Conservation (phyloP, 2,888 invertebrate species). For the Lomographa bimaculata region DNA sequence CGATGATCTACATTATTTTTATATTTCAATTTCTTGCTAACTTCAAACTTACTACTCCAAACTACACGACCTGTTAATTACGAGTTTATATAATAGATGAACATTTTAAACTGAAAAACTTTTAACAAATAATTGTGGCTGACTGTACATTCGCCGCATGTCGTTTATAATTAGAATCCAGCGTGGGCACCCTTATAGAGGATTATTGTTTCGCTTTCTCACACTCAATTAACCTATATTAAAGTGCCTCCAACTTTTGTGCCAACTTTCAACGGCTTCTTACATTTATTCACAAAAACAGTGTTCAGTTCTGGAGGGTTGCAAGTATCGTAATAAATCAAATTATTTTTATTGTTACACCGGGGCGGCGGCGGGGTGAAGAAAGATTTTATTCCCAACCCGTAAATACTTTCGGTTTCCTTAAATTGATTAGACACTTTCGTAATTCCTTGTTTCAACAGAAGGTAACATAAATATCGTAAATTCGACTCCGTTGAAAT, state of each 20-base stretch:
- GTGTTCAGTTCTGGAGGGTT: constrained; percentile 7
- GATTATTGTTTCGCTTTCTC: constrained; percentile 45
- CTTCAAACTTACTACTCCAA: too few species aligned
- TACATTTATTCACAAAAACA: constrained; percentile 10
- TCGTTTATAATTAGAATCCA: constrained; percentile 26
- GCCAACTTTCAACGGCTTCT: constrained; percentile 26
- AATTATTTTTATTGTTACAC: constrained; percentile 30
- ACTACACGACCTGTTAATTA: too few species aligned
- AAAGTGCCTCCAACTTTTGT: constrained; percentile 14
- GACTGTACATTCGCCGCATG: background rate
- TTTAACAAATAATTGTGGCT: too few species aligned
- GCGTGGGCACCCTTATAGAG: constrained; percentile 41
- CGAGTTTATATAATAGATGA: too few species aligned
- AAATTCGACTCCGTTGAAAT: constrained; percentile 29
- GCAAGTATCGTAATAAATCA: constrained; percentile 16
- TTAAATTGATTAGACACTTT: constrained; percentile 46
- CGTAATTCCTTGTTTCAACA: constrained; percentile 41
- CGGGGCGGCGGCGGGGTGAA: constrained; percentile 8
- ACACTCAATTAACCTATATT: constrained; percentile 40
- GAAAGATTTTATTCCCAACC: constrained; percentile 30
- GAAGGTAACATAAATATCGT: constrained; percentile 38
- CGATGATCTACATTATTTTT: too few species aligned
- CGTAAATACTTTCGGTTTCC: constrained; percentile 39
- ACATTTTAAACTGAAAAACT: too few species aligned
- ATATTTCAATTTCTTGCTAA: too few species aligned